Conservation (phyloP, 2,888 invertebrate genomes). For the Pycnomerus fuliginosus region DNA sequence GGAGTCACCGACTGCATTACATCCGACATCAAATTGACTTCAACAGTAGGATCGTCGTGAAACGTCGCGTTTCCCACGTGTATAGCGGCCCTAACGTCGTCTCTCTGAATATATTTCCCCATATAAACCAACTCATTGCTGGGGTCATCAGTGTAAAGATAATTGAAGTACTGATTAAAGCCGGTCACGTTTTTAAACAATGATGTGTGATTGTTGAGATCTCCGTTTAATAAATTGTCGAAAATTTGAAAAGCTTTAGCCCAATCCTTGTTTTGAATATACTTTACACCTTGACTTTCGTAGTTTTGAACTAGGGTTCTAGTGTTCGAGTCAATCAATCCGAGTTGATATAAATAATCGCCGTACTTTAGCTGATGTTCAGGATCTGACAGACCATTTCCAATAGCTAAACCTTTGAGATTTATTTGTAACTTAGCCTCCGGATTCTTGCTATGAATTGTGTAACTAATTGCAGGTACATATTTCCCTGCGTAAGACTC, state of each 20-base stretch:
- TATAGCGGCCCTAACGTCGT: slow-evolving; percentile 67
- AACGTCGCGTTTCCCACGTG: slow-evolving; percentile 84
- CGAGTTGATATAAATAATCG: slow-evolving; percentile 77
- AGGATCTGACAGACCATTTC: slow-evolving; percentile 80
- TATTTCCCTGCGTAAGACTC: slow-evolving; percentile 84
- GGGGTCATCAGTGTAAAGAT: slow-evolving; percentile 61
- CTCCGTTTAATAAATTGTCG: slow-evolving; percentile 70
- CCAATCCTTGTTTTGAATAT: slow-evolving; percentile 66
- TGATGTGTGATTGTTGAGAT: slow-evolving; percentile 60
- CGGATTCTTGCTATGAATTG: slow-evolving; percentile 67
- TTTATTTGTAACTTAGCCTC: slow-evolving; percentile 65
- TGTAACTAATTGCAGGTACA: slow-evolving; percentile 74
- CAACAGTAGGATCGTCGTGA: slow-evolving; percentile 63
- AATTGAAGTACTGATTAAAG: slow-evolving; percentile 75
- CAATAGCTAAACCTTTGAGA: slow-evolving; percentile 70
- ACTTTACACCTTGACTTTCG: slow-evolving; percentile 60
- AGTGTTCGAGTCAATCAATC: slow-evolving; percentile 67
- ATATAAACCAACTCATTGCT: slow-evolving; percentile 57
- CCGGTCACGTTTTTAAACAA: slow-evolving; percentile 75
- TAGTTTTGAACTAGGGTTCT: slow-evolving; percentile 60
- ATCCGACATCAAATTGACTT: slow-evolving; percentile 70
- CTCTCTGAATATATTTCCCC: slow-evolving; percentile 63
- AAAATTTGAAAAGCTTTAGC: slow-evolving; percentile 70
- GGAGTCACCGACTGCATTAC: slow-evolving; percentile 79
- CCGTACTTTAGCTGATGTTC: slow-evolving; percentile 74